These are phyloP conservation scores for Chelonus insularis DNA, from an alignment of 1,140 invertebrate genomes.

Conservation along the genomic window DNA sequence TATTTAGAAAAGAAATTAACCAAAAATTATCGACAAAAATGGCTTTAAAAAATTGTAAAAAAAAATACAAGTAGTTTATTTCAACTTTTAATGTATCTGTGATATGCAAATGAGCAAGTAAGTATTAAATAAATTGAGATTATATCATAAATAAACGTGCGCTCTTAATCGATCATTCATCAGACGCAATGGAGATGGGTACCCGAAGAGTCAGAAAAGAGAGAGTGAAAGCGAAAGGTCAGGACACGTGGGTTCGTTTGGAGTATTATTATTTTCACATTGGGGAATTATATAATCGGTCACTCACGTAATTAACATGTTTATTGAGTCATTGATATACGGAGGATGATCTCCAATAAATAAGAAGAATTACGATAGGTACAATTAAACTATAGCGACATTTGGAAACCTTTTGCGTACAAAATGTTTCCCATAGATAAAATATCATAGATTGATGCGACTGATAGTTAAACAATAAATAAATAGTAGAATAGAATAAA, in stretches of 20 bases:
- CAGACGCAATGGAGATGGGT: conserved; percentile 4
- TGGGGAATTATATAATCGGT: conserved; percentile 23
- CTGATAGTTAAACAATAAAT: not conserved
- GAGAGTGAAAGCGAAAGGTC: conserved; percentile 61
- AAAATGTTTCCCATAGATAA: too few species aligned
- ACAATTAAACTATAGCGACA: not conserved
- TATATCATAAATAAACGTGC: not conserved
- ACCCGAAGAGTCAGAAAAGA: conserved; percentile 10
- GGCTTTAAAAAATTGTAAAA: too few species aligned
- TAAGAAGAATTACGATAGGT: not conserved
- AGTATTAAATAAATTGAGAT: conserved; percentile 2
- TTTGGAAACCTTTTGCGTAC: too few species aligned
- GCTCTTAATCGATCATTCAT: conserved; percentile 12
- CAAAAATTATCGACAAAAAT: not conserved
- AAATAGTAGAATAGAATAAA: not conserved
- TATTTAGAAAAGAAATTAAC: not conserved
- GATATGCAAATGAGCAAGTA: too few species aligned
- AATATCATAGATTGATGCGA: not conserved
- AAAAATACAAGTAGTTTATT: not conserved
- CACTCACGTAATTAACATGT: conserved; percentile 21
- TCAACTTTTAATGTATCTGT: too few species aligned
- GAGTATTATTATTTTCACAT: conserved; percentile 24
- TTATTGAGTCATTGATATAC: conserved; percentile 23
- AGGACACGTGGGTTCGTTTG: conserved; percentile 49
- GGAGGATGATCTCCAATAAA: not conserved